Conservation (phyloP, 2,797 vertebrate species). For the Neosilurus hyrtlii region DNA sequence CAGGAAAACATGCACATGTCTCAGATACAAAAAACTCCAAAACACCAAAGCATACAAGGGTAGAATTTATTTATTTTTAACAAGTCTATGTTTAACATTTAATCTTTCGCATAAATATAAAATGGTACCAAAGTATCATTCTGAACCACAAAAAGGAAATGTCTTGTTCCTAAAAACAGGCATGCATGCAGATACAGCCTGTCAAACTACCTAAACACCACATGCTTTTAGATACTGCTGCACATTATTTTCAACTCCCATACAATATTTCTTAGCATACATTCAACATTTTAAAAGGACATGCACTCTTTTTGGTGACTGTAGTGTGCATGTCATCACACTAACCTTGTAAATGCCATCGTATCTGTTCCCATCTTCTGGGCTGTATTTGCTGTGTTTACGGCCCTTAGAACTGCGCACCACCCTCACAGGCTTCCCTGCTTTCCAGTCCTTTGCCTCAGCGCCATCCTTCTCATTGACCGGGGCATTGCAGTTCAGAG, state of each 20-base stretch:
- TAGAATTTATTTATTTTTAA: neutral
- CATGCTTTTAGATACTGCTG: constrained; percentile 32
- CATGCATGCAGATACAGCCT: neutral
- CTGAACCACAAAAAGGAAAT: neutral
- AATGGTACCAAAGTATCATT: neutral
- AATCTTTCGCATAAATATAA: neutral
- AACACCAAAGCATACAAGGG: neutral
- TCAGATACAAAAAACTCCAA: neutral
- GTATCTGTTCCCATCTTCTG: constrained; percentile 91
- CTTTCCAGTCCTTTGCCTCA: constrained; percentile 89
- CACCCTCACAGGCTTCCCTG: constrained; percentile 89
- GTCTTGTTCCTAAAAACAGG: neutral
- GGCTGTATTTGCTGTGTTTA: constrained; percentile 91
- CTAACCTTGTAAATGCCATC: constrained; percentile 96
- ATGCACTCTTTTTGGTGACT: constrained; percentile 81
- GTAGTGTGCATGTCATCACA: constrained; percentile 68
- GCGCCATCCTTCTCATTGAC: constrained; percentile 89
- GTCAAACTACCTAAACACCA: neutral
- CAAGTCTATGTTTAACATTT: neutral
- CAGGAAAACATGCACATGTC: neutral
- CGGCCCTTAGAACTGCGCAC: constrained; percentile 90
- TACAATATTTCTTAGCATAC: neutral
- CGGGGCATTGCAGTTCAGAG: constrained; percentile 88
- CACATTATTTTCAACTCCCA: neutral
- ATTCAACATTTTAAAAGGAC: neutral